Evolutionary conservation across 2,113 vertebrate genomes (phyloP).

Genomic region (Penelope pileata): DNA sequence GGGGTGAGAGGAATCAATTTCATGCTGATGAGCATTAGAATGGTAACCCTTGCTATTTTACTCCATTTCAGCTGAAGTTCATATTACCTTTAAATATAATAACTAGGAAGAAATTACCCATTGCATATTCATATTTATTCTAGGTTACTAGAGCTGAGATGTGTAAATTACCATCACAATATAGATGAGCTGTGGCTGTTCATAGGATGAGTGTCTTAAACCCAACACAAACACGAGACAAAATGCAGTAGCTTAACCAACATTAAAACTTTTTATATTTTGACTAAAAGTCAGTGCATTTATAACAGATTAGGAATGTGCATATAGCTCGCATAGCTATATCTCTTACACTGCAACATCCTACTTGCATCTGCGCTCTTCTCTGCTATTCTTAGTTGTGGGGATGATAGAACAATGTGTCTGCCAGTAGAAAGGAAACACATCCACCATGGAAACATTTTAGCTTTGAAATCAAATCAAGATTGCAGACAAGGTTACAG

Average conservation of each 20-base stretch:
- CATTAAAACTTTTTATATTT: neutral
- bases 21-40: neutral
- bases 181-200: neutral
- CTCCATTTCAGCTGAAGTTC: neutral
- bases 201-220: neutral
- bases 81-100: neutral
- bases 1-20: neutral
- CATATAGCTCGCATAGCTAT: neutral
- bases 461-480: neutral
- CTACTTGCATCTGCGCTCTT: neutral
- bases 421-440: neutral
- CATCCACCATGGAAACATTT: rapidly evolving
- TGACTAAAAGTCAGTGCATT: neutral
- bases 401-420: neutral
- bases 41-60: neutral
- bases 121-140: neutral
- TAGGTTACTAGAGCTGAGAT: neutral
- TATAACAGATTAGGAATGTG: neutral
- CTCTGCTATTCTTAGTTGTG: neutral
- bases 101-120: neutral
- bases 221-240: neutral
- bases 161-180: neutral
- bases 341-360: neutral
- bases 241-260: neutral
- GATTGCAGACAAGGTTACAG: neutral